Base-by-base conservation (phyloP, 1,140 invertebrate genomes). In the Drosophila virilis region DNA sequence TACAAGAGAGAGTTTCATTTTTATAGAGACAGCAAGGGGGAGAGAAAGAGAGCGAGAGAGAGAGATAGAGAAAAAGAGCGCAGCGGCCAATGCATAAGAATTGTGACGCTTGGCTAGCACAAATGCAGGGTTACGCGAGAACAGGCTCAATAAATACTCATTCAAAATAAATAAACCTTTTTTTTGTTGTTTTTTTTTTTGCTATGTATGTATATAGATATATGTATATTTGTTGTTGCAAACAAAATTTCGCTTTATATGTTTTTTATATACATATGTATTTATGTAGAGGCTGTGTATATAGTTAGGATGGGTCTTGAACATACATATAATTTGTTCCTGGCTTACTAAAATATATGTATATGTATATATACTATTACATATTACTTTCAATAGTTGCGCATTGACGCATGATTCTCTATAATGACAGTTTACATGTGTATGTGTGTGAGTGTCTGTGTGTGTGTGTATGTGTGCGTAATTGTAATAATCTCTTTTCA, bases 401-500 rank as follows among this genome's bases (percentile, higher is more conserved):
- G 73, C 67, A 60, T 80, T 77, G 78, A n/a, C n/a, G 66, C 54
- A 67, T 75, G 75, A 78, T 83, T 80, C 50, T 68, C 80, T 78
- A 86, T 76, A 76, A 40, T 72, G 50, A 46, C 48, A 58, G 65
- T 59, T 67, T 58, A 67, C 65, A 69, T 74, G 51, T 80, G 42
- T 78, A 1, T 60, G 45, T 66, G 61, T 70, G 62, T 64, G 22
- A 55, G 40, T 68, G 38, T 73, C 55, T 17, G 17, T 17, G 17
- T 74, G 51, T 80, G 42, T 78, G 1, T 60, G 43, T 66, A 57
- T 70, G 62, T 64, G 22, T 60, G 40, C 65, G 38, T 83, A 88
- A 78, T 76, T 89, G 67, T 90, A 89, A 89, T 89, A 89, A 89
- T 89, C 84, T 89, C 85, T 89, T 89, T 89, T 89, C 46, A 89